phyloP scores from a whole-genome alignment of 2,113 vertebrate genomes.

The Boulengeromyrus knoepffleri region DNA sequence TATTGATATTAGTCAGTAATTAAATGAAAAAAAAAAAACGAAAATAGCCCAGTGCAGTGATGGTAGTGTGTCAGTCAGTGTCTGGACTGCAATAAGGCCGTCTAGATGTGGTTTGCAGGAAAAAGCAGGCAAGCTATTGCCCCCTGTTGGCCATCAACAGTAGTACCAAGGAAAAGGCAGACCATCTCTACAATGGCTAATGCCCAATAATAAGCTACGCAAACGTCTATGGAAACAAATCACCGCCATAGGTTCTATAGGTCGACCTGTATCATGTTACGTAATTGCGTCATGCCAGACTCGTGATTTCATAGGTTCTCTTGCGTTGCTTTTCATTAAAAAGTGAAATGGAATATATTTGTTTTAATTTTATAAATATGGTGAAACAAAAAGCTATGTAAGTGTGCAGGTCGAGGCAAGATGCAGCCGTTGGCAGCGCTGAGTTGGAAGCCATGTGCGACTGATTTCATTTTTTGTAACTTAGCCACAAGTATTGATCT shows the following conservation, averaged over 20 bases:
- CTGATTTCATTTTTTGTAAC: neutral
- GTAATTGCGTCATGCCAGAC: neutral
- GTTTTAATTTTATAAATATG: neutral
- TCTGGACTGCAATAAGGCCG: neutral
- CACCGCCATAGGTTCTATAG: neutral
- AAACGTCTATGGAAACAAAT: neutral
- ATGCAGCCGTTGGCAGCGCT: neutral
- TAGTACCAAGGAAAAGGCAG: neutral
- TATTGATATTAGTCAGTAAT: neutral
- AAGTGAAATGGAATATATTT: neutral
- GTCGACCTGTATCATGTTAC: neutral
- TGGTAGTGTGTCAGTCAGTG: neutral
- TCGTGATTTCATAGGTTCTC: neutral
- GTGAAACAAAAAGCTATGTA: neutral
- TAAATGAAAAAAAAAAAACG: neutral
- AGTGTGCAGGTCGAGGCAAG: neutral
- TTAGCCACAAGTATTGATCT: neutral
- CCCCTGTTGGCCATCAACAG: constrained; percentile 44
- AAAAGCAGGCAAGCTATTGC: constrained; percentile 46
- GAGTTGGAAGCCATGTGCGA: neutral
- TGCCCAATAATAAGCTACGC: neutral
- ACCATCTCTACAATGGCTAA: neutral
- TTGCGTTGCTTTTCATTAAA: neutral
- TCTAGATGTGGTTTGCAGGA: neutral
- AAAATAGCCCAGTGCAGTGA: neutral